These are phyloP conservation scores for Cynodonichthys magdalenae DNA, from an alignment of 2,797 vertebrate genomes.

Conservation along the genomic window DNA sequence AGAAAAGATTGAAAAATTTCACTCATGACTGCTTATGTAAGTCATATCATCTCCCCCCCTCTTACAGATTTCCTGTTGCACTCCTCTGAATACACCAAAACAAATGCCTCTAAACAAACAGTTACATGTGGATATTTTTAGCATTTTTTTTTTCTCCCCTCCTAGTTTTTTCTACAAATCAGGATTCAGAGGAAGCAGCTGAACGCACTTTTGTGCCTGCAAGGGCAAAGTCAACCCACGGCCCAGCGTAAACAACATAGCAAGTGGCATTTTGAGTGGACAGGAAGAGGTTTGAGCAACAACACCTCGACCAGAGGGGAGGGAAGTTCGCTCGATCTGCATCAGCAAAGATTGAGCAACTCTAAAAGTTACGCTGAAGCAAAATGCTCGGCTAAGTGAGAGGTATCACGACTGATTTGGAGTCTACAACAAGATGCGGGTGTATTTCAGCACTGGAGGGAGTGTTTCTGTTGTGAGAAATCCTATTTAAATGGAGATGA, in stretches of 20 bases:
- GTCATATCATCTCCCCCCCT: constrained; percentile 24
- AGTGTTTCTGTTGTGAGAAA: constrained; percentile 27
- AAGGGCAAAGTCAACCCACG: constrained; percentile 12
- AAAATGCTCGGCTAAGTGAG: not conserved
- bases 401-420: constrained; percentile 10
- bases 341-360: constrained; percentile 41
- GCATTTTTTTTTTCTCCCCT: not conserved
- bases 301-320: constrained; percentile 33
- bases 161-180: constrained; percentile 1
- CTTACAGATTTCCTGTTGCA: constrained; percentile 25
- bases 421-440: not conserved
- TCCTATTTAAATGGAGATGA: constrained; percentile 62
- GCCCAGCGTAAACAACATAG: constrained; percentile 33
- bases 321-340: constrained; percentile 14
- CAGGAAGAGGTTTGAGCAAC: constrained; percentile 67
- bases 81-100: constrained; percentile 4
- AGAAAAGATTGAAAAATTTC: not conserved
- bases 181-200: not conserved
- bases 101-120: constrained; percentile 5
- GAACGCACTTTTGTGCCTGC: constrained; percentile 16
- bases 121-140: not conserved
- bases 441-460: not conserved
- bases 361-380: constrained; percentile 11
- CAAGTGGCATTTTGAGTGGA: constrained; percentile 50
- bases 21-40: constrained; percentile 3